Evolutionary conservation across 2,113 vertebrate species (phyloP), one percentile per base, ranked within the genome.

Genomic region (Noturus placidus): DNA sequence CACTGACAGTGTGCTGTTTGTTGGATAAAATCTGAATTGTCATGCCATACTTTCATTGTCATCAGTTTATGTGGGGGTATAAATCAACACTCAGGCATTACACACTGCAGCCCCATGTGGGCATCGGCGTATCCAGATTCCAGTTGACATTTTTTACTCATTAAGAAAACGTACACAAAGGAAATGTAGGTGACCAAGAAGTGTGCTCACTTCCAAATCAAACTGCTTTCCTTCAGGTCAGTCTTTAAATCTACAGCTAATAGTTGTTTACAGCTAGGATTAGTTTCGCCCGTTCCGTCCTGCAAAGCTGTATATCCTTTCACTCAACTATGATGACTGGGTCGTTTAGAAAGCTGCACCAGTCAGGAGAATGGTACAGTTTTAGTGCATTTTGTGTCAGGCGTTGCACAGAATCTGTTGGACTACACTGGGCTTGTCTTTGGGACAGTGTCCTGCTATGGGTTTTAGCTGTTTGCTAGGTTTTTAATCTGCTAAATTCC

Each of bases 401-500:
- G 61, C 9, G 11, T 52, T 81, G n/a, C 57, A 76, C 72, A 78
- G 85, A 30, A 50, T 79, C 30, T 70, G 15, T 54, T 88, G 50
- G 72, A 57, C 7, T 63, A 19, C 38, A 9, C 38, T 52, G 65
- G 52, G 22, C 56, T 65, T 52, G 52, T 74, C 59, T 87, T 46
- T 38, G 42, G 70, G 63, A 74, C 38, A 50, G 87, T 82, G 88
- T 74, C 87, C 77, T 86, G 83, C 42, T 82, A 87, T 83, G 33
- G 35, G 11, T 38, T 86, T 86, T 81, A 65, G 42, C 59, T 85
- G 86, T 84, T 65, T 86, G 76, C 25, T 77, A 84, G 54, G 50
- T 57, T 35, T 82, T 90, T 88, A 92, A 89, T 89, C 89, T 82
- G 56, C 74, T 67, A 46, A 88, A 65, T 59, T 83, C 13, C 38